Base-by-base conservation (phyloP, 2,797 vertebrate species). In the Premnoplex brunnescens region DNA sequence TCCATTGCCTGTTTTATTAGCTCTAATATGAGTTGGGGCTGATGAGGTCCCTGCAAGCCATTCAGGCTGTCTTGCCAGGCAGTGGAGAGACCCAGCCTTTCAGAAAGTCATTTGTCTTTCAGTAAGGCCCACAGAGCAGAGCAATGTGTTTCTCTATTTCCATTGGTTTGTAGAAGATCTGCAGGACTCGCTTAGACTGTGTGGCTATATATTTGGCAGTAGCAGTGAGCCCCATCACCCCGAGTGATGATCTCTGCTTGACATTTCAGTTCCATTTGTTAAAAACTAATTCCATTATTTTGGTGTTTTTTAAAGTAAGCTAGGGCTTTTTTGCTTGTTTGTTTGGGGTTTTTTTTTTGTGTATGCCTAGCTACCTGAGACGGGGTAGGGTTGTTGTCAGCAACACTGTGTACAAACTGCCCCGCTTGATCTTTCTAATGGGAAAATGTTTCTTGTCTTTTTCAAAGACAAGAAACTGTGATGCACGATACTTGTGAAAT, bases 261-360 rank as follows among this genome's bases (percentile, higher is more conserved):
- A 43, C 30, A n/a, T 72, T 78, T 22, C 28, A 72, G 44, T 9
- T 75, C 22, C 59, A 39, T 30, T 56, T 59, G 27, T 73, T 62
- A 74, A 80, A 49, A 74, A 63, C 9, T 21, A 44, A 28, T 44
- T 62, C 22, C 22, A 51, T 8, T 59, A 51, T 7, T 71, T 43
- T 5, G 1, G 7, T 2, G 0, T 39, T 44, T 55, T 55, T 63
- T 43, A 32, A n/a, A 41, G 15, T 49, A 10, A 91, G 22, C 19
- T 34, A 18, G 14, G 21, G 8, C 5, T 27, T 14, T 26, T 72
- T 27, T 48, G 24, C 20, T 62, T 41, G 14, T 18, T 44, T 44
- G 9, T 62, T 39, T 14, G 5, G 7, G 0, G 0, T 49, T 79
- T n/a, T 22, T 79, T n/a, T 22, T 7, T 6, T 14, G 30, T 30